These are phyloP conservation scores for Syngnathus rostellatus DNA, from an alignment of 2,797 vertebrate genomes.

Conservation along the genomic window DNA sequence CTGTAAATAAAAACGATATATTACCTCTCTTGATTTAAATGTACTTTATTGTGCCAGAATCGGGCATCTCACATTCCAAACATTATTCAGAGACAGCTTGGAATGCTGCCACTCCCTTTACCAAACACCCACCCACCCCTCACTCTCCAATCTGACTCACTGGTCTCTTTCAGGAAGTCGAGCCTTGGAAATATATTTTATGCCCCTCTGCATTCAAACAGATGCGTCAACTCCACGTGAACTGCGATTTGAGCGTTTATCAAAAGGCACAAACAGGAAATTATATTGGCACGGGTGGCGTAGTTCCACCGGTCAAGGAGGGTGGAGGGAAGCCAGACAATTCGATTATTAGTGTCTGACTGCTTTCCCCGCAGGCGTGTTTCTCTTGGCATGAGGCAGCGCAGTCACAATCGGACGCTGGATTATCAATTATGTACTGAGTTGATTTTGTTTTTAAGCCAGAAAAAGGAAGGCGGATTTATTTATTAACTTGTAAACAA, in stretches of 20 bases:
- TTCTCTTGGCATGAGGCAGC: slow-evolving; percentile 38
- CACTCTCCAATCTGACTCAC: slow-evolving; percentile 27
- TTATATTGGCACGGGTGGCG: slow-evolving; percentile 42
- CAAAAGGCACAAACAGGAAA: slow-evolving; percentile 52
- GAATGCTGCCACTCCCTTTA: slow-evolving; percentile 38
- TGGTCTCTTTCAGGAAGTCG: slow-evolving; percentile 35
- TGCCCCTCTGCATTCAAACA: not conserved
- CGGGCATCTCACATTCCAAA: slow-evolving; percentile 37
- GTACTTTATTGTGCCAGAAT: slow-evolving; percentile 1
- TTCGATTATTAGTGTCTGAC: slow-evolving; percentile 51
- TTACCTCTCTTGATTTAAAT: slow-evolving; percentile 3
- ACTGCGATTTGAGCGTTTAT: slow-evolving; percentile 52
- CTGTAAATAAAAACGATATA: too few species aligned
- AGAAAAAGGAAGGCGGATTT: not conserved
- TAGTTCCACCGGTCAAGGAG: slow-evolving; percentile 8
- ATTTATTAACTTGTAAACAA: too few species aligned
- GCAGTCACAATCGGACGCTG: slow-evolving; percentile 4
- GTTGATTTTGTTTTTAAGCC: not conserved
- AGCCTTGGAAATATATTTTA: not conserved
- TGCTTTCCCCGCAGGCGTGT: slow-evolving; percentile 38
- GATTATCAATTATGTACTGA: not conserved
- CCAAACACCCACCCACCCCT: slow-evolving; percentile 33
- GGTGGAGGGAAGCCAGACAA: slow-evolving; percentile 35
- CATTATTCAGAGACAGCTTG: slow-evolving; percentile 36
- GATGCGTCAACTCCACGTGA: slow-evolving; percentile 51